phyloP scores from a whole-genome alignment of 2,888 invertebrate species.

The Heliconius ethilla region DNA sequence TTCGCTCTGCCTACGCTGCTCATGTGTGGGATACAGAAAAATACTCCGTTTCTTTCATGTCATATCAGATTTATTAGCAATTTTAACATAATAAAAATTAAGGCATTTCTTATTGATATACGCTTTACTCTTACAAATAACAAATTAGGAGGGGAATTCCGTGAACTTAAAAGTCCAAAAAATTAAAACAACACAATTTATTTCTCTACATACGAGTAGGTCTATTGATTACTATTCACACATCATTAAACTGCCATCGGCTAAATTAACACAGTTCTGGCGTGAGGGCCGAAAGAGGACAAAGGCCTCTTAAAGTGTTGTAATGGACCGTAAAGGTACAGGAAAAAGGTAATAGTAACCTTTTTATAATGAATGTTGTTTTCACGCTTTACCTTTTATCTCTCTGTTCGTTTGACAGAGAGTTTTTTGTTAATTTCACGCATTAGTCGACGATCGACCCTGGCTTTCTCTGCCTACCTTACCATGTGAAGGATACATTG shows the following conservation, averaged over 20 bases:
- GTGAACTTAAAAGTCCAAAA: not conserved
- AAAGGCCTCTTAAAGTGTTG: conserved; percentile 33
- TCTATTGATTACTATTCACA: conserved; percentile 48
- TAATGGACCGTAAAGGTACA: conserved; percentile 31
- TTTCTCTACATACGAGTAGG: conserved; percentile 10
- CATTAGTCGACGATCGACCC: too few species aligned
- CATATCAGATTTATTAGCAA: too few species aligned
- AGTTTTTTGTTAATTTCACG: not conserved
- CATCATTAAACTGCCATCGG: conserved; percentile 46
- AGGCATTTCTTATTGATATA: too few species aligned
- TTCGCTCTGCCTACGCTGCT: too few species aligned
- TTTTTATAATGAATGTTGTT: conserved; percentile 19
- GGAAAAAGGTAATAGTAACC: conserved; percentile 23
- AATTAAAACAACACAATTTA: not conserved
- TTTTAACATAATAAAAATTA: too few species aligned
- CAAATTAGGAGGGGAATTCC: too few species aligned
- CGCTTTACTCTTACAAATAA: too few species aligned
- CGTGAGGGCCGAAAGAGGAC: conserved; percentile 25
- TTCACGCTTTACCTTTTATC: not conserved
- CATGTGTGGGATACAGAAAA: too few species aligned
- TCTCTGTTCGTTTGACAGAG: not conserved
- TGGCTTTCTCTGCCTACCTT: too few species aligned
- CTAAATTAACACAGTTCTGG: conserved; percentile 45
- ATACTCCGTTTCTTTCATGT: too few species aligned
- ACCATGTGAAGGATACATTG: too few species aligned